phyloP scores from a whole-genome alignment of 2,888 invertebrate genomes.

The Eledona agricola region DNA sequence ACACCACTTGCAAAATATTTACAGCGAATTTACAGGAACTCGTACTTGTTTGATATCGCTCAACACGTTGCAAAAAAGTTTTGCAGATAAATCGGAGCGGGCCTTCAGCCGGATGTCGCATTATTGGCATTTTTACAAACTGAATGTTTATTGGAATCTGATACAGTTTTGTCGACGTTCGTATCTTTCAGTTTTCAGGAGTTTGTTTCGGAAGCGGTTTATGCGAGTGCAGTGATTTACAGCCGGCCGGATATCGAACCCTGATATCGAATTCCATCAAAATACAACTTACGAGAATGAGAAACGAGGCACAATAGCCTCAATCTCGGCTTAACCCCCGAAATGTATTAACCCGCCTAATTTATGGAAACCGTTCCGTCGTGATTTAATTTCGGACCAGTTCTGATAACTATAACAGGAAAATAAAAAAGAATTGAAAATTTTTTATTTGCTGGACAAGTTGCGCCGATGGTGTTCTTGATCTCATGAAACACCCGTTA shows the following conservation, averaged over 20 bases:
- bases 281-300: slow-evolving; percentile 26
- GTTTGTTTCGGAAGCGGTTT: slow-evolving; percentile 40
- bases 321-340: slow-evolving; percentile 1
- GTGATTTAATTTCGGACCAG: slow-evolving; percentile 13
- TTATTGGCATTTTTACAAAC: slow-evolving; percentile 28
- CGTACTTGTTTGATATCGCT: no score
- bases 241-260: slow-evolving; percentile 24
- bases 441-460: no score
- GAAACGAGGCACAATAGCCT: slow-evolving; percentile 19
- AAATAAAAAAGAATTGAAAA: no score
- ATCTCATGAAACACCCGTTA: no score
- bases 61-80: no score
- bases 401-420: no score
- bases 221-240: slow-evolving; percentile 40
- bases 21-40: not conserved
- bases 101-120: not conserved
- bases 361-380: slow-evolving; percentile 14
- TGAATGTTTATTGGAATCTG: slow-evolving; percentile 37
- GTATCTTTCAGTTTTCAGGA: slow-evolving; percentile 35
- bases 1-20: slow-evolving; percentile 4
- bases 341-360: slow-evolving; percentile 13
- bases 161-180: slow-evolving; percentile 37
- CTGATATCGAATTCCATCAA: slow-evolving; percentile 26
- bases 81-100: no score
- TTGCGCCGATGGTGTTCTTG: no score